Conservation (phyloP, 1,140 invertebrate species). For the Bombus superbus region DNA sequence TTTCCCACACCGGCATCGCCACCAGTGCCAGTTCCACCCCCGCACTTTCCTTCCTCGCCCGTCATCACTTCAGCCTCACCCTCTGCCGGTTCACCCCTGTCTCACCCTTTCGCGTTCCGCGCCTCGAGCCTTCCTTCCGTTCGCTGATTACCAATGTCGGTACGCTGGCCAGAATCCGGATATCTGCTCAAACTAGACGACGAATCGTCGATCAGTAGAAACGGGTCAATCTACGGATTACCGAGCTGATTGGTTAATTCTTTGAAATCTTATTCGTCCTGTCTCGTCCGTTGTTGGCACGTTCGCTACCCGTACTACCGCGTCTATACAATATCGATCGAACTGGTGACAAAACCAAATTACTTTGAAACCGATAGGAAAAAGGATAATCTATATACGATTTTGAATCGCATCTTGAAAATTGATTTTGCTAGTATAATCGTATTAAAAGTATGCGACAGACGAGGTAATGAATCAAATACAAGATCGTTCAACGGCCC, state of each 20-base stretch:
- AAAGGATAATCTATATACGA: background rate
- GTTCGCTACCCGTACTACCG: too few relatives aligned
- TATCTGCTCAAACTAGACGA: conserved; percentile 58
- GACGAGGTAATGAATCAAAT: too few relatives aligned
- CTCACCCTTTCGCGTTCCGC: conserved; percentile 69
- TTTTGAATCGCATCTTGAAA: background rate
- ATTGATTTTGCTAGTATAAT: too few relatives aligned
- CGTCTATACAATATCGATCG: background rate
- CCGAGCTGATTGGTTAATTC: conserved; percentile 3
- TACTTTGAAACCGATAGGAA: background rate
- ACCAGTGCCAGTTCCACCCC: conserved; percentile 67
- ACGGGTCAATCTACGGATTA: conserved; percentile 22
- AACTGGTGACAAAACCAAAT: background rate
- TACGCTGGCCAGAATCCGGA: conserved; percentile 62
- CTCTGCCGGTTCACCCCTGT: conserved; percentile 62
- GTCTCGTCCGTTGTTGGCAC: background rate
- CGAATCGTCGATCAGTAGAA: conserved; percentile 50
- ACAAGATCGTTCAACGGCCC: too few relatives aligned
- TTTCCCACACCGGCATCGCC: conserved; percentile 62
- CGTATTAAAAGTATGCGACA: too few relatives aligned
- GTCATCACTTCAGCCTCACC: conserved; percentile 76
- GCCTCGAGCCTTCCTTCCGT: conserved; percentile 66
- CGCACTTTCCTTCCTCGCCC: conserved; percentile 78
- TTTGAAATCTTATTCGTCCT: background rate
- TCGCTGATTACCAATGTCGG: conserved; percentile 54